phyloP scores from a whole-genome alignment of 2,888 invertebrate genomes.

The Drosophila gaucha region DNA sequence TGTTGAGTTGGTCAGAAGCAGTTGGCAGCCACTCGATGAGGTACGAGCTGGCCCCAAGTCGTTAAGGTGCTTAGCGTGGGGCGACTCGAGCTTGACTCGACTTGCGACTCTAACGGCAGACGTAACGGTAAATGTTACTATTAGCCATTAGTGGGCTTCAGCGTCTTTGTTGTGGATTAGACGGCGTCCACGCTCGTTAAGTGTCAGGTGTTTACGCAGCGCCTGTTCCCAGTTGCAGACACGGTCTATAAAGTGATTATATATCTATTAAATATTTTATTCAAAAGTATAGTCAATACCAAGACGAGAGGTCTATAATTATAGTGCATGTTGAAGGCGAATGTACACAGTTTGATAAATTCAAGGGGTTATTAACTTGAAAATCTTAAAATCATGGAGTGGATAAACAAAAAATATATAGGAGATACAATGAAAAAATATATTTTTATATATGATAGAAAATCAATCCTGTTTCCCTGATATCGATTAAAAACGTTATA shows the following conservation, averaged over 20 bases:
- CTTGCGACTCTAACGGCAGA: conserved; percentile 5
- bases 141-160: conserved; percentile 66
- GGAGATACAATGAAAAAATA: too few relatives aligned
- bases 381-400: too few relatives aligned
- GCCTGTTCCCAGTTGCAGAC: conserved; percentile 1
- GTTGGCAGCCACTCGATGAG: conserved; percentile 40
- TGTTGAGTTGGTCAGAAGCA: conserved; percentile 59
- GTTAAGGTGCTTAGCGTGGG: conserved; percentile 77
- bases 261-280: neutral
- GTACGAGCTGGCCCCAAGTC: conserved; percentile 36
- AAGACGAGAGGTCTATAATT: neutral
- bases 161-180: conserved; percentile 59
- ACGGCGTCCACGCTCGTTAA: conserved; percentile 21
- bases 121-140: conserved; percentile 32
- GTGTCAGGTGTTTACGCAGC: conserved; percentile 31
- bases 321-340: neutral
- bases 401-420: too few relatives aligned
- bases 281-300: neutral
- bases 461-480: too few relatives aligned
- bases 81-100: conserved; percentile 47
- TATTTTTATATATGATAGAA: too few relatives aligned
- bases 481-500: too few relatives aligned
- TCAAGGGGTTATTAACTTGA: neutral
- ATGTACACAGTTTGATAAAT: neutral
- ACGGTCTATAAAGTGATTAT: neutral